phyloP scores from a whole-genome alignment of 2,888 invertebrate species.

The Lasioglossum calceatum region DNA sequence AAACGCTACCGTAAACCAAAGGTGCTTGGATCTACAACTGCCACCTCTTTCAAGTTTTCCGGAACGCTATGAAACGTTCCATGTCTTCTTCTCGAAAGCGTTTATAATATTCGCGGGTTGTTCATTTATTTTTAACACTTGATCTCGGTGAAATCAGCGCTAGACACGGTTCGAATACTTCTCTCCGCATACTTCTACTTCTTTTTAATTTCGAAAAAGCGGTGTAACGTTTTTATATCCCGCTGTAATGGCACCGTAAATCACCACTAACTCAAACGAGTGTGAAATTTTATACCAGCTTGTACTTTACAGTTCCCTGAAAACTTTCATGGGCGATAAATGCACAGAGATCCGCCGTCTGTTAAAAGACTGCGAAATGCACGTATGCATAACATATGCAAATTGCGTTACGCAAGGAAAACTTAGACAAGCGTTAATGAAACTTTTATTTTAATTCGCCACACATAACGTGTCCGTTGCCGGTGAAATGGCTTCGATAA shows the following conservation, averaged over 20 bases:
- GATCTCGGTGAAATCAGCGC: too few species aligned
- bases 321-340: background rate
- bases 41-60: background rate
- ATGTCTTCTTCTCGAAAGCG: background rate
- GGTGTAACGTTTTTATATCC: background rate
- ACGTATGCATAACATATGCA: background rate
- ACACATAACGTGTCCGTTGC: background rate
- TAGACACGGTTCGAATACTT: background rate
- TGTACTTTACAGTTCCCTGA: background rate
- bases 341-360: background rate
- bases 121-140: too few species aligned
- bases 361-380: constrained; percentile 2
- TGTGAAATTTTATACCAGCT: background rate
- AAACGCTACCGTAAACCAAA: background rate
- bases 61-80: background rate
- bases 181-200: background rate
- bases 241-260: background rate
- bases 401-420: background rate
- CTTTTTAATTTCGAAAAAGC: background rate
- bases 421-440: background rate
- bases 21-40: background rate
- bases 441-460: background rate
- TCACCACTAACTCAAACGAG: background rate
- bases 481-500: background rate
- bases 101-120: background rate